Evolutionary conservation across 30 jellyfish, hydroid and myxozoan species (phyloP).

Genomic region (Turritopsis rubra): DNA sequence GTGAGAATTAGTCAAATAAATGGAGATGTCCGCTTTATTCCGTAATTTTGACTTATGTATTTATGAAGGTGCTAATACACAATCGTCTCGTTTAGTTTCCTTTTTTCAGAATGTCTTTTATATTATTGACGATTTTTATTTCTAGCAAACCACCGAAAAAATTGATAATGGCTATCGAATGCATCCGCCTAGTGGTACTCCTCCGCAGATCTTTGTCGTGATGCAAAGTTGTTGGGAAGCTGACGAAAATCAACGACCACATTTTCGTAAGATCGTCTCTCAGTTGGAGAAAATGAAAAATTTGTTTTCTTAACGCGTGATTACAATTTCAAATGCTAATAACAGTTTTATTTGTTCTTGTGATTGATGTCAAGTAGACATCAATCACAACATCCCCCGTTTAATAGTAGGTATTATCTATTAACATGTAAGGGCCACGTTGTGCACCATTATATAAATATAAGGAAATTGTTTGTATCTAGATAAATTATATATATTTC

Average conservation of each 20-base stretch:
- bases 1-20: no score
- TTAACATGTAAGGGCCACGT: no score
- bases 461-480: not conserved
- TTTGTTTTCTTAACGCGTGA: not conserved
- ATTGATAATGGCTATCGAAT: constrained; percentile 74
- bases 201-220: constrained; percentile 39
- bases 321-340: not conserved
- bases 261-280: constrained; percentile 43
- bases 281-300: constrained; percentile 6
- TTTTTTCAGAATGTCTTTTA: no score
- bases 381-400: no score
- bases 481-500: not conserved
- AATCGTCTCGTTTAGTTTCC: not conserved
- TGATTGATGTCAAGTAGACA: no score
- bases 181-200: constrained; percentile 89
- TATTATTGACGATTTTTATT: no score
- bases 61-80: no score
- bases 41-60: no score
- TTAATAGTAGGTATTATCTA: no score
- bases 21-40: no score
- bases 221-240: constrained; percentile 81
- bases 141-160: constrained; percentile 63
- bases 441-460: no score
- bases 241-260: constrained; percentile 45
- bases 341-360: no score